A percentile compares a stretch with the other conserved stretches of the same genome.
Evolutionary conservation across 1,140 invertebrate genomes (phyloP).

Genomic region (Agraylea sexmaculata): DNA sequence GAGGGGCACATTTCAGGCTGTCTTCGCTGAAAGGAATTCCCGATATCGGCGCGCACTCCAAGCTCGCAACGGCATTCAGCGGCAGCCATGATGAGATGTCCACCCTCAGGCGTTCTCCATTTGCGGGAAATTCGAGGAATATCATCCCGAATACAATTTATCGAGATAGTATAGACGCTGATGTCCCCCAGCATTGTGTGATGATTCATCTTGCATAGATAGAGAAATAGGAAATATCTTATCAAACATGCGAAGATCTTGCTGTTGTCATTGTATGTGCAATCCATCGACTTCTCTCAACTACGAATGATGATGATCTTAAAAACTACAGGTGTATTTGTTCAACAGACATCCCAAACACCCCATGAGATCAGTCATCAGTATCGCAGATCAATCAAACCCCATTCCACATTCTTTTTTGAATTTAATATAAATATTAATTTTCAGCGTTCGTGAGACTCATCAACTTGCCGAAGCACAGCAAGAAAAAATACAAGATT

Average conservation of each 20-base stretch:
- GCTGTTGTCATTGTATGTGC: conserved; percentile 32
- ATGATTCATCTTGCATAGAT: conserved; percentile 25
- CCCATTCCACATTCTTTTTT: neutral
- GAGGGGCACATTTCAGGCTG: conserved; percentile 45
- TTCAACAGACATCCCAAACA: conserved; percentile 37
- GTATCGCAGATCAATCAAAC: conserved; percentile 28
- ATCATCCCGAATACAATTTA: neutral
- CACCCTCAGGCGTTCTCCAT: neutral
- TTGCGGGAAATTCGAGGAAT: no score
- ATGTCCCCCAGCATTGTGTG: conserved; percentile 17
- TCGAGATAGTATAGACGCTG: neutral
- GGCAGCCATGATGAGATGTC: neutral
- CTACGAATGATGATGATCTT: conserved; percentile 29
- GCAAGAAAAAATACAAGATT: conserved; percentile 89
- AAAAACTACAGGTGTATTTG: conserved; percentile 45
- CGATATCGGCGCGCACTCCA: conserved; percentile 26
- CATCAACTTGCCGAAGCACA: conserved; percentile 95
- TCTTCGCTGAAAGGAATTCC: conserved; percentile 29
- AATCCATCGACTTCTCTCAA: conserved; percentile 16
- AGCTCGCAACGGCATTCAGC: conserved; percentile 14
- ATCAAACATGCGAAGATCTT: conserved; percentile 30
- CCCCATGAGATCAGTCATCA: conserved; percentile 48
- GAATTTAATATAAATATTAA: conserved; percentile 19
- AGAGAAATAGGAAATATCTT: conserved; percentile 32
- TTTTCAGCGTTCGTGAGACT: conserved; percentile 78